Evolutionary conservation across 1,140 invertebrate genomes (phyloP).

Genomic region (Diabrotica virgifera): DNA sequence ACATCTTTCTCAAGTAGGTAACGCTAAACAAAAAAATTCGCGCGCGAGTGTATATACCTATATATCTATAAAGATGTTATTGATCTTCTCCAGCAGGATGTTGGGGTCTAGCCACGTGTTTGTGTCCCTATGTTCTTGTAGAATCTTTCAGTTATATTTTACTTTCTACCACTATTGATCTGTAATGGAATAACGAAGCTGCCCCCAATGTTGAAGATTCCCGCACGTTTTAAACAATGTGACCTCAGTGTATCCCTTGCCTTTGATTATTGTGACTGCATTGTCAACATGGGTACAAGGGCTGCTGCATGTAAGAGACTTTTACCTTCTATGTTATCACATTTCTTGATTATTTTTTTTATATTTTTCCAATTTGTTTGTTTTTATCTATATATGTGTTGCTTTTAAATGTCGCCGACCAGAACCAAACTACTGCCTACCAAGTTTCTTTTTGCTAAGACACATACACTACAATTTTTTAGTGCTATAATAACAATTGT

Average conservation of each 20-base stretch:
- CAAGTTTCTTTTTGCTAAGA: no score
- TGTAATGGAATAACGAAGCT: constrained; percentile 48
- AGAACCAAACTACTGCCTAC: neutral
- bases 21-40: constrained; percentile 20
- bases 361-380: constrained; percentile 12
- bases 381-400: constrained; percentile 14
- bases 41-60: constrained; percentile 37
- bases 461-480: no score
- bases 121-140: constrained; percentile 45
- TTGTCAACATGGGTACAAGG: constrained; percentile 68
- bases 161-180: constrained; percentile 47
- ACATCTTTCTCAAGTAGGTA: constrained; percentile 33
- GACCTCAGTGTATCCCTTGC: constrained; percentile 51
- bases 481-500: no score
- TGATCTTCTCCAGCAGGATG: constrained; percentile 35
- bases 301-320: constrained; percentile 68
- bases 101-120: constrained; percentile 41
- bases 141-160: constrained; percentile 45
- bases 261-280: constrained; percentile 52
- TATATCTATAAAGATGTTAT: constrained; percentile 34
- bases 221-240: constrained; percentile 52
- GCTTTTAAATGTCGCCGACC: constrained; percentile 7
- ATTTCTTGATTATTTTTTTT: constrained; percentile 25
- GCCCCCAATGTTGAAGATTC: constrained; percentile 51
- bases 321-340: constrained; percentile 34